These are phyloP conservation scores for Camelus dromedarius DNA, from an alignment of 2,113 vertebrate genomes.

Conservation along the genomic window DNA sequence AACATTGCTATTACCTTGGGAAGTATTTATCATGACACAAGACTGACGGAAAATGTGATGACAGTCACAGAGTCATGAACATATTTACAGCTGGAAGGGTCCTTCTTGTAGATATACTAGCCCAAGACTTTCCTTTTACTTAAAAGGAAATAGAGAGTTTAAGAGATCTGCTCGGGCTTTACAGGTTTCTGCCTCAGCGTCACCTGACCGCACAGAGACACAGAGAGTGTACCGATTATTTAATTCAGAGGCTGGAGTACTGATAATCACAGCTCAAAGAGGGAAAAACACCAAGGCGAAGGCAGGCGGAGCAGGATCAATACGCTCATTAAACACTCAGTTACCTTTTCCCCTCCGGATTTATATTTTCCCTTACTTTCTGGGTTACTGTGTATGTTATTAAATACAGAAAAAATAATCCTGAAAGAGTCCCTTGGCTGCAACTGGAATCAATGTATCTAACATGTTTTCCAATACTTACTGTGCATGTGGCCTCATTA, in stretches of 20 bases:
- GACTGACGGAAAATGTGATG: neutral
- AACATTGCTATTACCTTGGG: neutral
- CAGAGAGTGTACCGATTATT: neutral
- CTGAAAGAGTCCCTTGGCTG: conserved; percentile 61
- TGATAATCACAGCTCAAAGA: conserved; percentile 26
- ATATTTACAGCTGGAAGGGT: neutral
- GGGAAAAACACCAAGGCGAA: conserved; percentile 4
- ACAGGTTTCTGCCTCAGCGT: neutral
- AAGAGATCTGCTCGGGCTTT: neutral
- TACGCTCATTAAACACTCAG: conserved; percentile 68
- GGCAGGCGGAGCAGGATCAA: conserved; percentile 50
- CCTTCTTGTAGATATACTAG: neutral
- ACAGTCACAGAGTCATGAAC: neutral
- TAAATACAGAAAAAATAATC: conserved; percentile 56
- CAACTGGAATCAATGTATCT: conserved; percentile 60
- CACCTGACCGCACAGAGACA: neutral
- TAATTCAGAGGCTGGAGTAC: neutral
- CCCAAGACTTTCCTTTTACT: neutral
- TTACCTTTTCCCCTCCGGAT: conserved; percentile 32
- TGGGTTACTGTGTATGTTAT: conserved; percentile 15
- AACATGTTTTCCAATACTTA: conserved; percentile 58
- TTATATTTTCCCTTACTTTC: conserved; percentile 61
- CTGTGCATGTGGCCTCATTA: neutral
- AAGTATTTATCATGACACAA: neutral
- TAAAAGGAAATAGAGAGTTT: conserved; percentile 4